Percentiles rank a stretch among this genome's conserved stretches.
These are phyloP conservation scores for Motacilla alba DNA, from an alignment of 2,113 vertebrate genomes.

Conservation along the genomic window DNA sequence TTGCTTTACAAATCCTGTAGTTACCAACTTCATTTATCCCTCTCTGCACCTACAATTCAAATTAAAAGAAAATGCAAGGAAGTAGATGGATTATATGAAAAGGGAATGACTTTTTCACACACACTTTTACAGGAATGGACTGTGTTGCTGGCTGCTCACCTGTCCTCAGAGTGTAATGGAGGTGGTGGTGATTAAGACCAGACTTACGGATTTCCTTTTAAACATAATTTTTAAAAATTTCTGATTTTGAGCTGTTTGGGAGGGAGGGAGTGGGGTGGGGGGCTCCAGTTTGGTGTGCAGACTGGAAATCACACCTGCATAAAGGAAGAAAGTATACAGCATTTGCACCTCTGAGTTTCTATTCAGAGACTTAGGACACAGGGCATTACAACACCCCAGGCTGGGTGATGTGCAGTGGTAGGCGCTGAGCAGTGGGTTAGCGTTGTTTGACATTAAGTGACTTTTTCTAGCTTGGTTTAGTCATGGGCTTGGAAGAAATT, in stretches of 20 bases:
- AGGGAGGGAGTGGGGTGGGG: too few species aligned
- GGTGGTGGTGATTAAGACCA: neutral
- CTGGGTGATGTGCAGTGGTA: fast-evolving
- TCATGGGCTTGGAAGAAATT: neutral
- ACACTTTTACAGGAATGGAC: neutral
- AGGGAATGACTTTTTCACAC: neutral
- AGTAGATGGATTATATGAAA: neutral
- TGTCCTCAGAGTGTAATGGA: neutral
- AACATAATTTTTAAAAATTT: neutral
- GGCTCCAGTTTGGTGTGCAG: neutral
- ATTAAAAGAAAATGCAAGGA: neutral
- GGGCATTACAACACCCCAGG: neutral
- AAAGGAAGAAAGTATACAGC: neutral
- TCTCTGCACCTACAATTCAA: neutral
- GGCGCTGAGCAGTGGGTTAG: neutral
- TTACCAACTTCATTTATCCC: neutral
- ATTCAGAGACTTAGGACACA: neutral
- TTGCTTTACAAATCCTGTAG: neutral
- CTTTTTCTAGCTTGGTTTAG: neutral
- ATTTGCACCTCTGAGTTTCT: neutral
- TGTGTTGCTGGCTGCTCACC: neutral
- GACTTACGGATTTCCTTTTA: neutral
- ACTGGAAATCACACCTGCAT: neutral
- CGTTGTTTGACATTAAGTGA: neutral
- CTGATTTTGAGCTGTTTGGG: neutral